phyloP scores from a whole-genome alignment of 1,140 invertebrate species.

The Battus philenor region DNA sequence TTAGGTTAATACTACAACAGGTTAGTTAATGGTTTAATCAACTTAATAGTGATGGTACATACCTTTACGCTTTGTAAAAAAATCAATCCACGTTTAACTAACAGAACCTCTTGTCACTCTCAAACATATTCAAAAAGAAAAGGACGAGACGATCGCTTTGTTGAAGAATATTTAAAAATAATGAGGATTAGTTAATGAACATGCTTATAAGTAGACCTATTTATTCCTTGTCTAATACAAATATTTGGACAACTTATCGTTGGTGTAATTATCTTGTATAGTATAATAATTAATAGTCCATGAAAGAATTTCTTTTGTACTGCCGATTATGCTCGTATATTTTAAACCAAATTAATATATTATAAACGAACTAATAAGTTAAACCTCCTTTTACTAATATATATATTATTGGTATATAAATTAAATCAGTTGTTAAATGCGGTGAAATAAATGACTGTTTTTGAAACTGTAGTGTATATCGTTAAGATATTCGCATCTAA shows the following conservation, averaged over 20 bases:
- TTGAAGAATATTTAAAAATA: conserved; percentile 2
- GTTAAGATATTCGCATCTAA: too few species aligned
- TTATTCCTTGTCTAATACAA: neutral
- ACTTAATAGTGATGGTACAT: conserved; percentile 2
- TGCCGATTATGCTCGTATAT: neutral
- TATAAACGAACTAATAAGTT: too few species aligned
- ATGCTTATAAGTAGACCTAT: conserved; percentile 1
- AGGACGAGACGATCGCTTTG: neutral
- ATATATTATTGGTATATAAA: too few species aligned
- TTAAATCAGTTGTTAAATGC: too few species aligned
- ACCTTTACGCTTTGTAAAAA: conserved; percentile 3
- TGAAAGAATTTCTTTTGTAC: too few species aligned
- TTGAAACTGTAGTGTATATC: too few species aligned
- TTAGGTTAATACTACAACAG: too few species aligned
- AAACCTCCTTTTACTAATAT: too few species aligned
- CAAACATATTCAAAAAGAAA: neutral
- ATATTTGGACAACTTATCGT: conserved; percentile 6
- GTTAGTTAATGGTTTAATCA: neutral
- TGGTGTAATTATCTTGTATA: too few species aligned
- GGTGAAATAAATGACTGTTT: too few species aligned
- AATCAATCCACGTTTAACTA: conserved; percentile 1
- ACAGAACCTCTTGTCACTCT: neutral
- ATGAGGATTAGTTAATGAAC: conserved; percentile 3
- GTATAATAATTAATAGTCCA: too few species aligned
- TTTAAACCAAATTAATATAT: too few species aligned